phyloP scores from a whole-genome alignment of 2,888 invertebrate genomes.

The Acronicta alni region DNA sequence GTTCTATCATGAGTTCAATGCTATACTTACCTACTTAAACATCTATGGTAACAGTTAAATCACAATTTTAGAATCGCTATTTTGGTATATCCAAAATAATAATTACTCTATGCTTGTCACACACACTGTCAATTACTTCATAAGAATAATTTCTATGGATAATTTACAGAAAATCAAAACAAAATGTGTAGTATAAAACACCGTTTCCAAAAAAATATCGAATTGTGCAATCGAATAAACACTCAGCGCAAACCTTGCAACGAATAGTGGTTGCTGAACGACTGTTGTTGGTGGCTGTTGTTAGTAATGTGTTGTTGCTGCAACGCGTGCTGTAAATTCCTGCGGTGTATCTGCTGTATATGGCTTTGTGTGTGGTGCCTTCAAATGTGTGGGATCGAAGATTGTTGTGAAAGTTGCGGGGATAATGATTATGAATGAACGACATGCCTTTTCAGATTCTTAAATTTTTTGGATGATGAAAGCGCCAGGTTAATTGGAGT shows the following conservation, averaged over 20 bases:
- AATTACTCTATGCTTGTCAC: too few relatives aligned
- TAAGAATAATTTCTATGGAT: not conserved
- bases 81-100: too few relatives aligned
- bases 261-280: not conserved
- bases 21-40: too few relatives aligned
- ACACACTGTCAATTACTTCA: too few relatives aligned
- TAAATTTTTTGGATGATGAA: too few relatives aligned
- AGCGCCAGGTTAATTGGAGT: too few relatives aligned
- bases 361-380: slow-evolving; percentile 57
- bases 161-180: not conserved
- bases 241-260: not conserved
- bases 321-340: slow-evolving; percentile 46
- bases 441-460: not conserved
- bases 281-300: slow-evolving; percentile 5
- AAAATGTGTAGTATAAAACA: not conserved
- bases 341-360: slow-evolving; percentile 59
- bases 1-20: too few relatives aligned
- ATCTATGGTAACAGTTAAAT: too few relatives aligned
- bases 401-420: slow-evolving; percentile 56
- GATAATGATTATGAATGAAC: not conserved
- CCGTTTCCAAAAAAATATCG: not conserved
- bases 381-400: slow-evolving; percentile 60
- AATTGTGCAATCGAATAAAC: not conserved
- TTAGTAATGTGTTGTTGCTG: slow-evolving; percentile 65
- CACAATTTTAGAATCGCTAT: too few relatives aligned